phyloP scores from a whole-genome alignment of 2,797 vertebrate genomes.

The Erithacus rubecula region DNA sequence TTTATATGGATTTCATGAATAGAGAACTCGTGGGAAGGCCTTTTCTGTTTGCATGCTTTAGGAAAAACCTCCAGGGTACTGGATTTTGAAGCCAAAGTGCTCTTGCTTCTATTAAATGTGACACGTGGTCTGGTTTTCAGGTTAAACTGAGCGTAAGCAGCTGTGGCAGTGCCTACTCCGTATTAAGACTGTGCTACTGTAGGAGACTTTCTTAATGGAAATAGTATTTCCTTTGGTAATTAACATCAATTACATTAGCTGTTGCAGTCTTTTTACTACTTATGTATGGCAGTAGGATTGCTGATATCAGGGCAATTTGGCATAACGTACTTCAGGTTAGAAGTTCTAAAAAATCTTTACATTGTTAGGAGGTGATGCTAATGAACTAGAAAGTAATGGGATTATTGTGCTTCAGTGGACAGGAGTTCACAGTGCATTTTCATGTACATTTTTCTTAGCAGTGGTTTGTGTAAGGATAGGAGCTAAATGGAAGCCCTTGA shows the following conservation, averaged over 20 bases:
- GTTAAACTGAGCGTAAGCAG: not conserved
- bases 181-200: not conserved
- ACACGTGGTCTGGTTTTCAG: not conserved
- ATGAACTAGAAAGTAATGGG: not conserved
- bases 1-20: not conserved
- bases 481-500: not conserved
- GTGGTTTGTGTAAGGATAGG: not conserved
- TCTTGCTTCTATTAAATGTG: not conserved
- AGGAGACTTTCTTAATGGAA: not conserved
- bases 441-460: not conserved
- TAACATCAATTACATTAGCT: not conserved
- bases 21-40: not conserved
- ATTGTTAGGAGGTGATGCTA: not conserved
- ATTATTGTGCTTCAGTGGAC: not conserved
- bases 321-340: not conserved
- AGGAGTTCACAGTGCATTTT: not conserved
- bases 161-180: not conserved
- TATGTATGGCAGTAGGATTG: not conserved
- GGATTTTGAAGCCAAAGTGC: not conserved
- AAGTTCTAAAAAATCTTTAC: not conserved
- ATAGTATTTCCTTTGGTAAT: not conserved
- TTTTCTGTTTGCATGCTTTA: not conserved
- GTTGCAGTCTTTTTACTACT: not conserved
- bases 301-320: not conserved
- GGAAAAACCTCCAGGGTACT: not conserved